phyloP scores from a whole-genome alignment of 2,113 vertebrate species.

The Camelus bactrianus region DNA sequence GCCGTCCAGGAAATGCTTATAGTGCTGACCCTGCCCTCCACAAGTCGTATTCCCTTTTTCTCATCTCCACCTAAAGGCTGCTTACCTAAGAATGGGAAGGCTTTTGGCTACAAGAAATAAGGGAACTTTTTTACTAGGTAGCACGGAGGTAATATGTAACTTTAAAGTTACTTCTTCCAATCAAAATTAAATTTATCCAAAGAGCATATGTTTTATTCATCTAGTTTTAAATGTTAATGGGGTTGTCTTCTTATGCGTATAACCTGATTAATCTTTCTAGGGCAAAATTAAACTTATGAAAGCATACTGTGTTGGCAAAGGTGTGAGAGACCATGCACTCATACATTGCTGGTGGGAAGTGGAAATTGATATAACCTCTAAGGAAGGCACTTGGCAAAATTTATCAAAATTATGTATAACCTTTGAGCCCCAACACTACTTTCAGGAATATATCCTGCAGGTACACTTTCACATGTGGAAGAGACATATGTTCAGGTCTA shows the following conservation, averaged over 20 bases:
- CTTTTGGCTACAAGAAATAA: slow-evolving; percentile 47
- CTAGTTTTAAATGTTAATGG: slow-evolving; percentile 74
- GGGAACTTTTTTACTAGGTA: slow-evolving; percentile 59
- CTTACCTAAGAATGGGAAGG: slow-evolving; percentile 2
- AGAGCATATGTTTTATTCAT: slow-evolving; percentile 74
- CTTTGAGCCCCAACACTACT: slow-evolving; percentile 21
- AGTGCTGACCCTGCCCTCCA: neutral
- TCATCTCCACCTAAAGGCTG: neutral
- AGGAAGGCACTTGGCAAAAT: slow-evolving; percentile 46
- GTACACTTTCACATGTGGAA: slow-evolving; percentile 54
- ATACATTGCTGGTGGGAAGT: neutral
- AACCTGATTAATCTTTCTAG: slow-evolving; percentile 75
- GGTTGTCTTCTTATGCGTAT: slow-evolving; percentile 69
- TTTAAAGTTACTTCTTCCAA: slow-evolving; percentile 70
- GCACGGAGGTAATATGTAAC: slow-evolving; percentile 45
- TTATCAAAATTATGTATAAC: slow-evolving; percentile 34
- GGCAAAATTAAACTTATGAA: slow-evolving; percentile 64
- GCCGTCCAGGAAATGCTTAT: neutral
- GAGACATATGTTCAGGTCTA: slow-evolving; percentile 42
- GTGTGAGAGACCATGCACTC: slow-evolving; percentile 51
- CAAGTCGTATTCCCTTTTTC: neutral
- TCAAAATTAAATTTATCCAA: slow-evolving; percentile 78
- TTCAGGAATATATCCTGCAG: slow-evolving; percentile 51
- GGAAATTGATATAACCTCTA: slow-evolving; percentile 48
- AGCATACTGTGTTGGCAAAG: slow-evolving; percentile 67